Conservation (phyloP, 2,888 invertebrate species). For the Tetrapedia diversipes region DNA sequence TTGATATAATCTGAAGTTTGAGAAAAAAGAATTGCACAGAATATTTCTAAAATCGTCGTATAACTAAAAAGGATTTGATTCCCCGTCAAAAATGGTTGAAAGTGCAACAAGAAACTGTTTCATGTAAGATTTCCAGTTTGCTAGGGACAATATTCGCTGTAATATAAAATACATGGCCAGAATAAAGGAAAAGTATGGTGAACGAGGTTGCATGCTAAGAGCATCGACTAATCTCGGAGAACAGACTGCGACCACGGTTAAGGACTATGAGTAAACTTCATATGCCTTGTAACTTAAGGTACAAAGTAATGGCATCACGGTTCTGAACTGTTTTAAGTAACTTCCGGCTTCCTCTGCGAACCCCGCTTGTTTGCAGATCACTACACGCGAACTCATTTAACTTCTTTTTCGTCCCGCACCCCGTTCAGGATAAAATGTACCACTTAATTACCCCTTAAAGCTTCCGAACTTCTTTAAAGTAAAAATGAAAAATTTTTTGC, state of each 20-base stretch:
- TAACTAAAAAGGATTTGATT: no score
- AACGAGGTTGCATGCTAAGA: background rate
- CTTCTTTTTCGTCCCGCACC: background rate
- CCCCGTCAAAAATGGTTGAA: no score
- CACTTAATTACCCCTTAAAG: constrained; percentile 9
- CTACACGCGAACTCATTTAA: constrained; percentile 28
- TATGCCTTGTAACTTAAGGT: constrained; percentile 19
- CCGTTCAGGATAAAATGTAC: background rate
- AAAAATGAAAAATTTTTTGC: background rate
- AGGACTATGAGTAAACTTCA: constrained; percentile 15
- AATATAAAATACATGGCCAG: background rate
- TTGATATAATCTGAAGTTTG: no score
- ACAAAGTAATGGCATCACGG: constrained; percentile 23
- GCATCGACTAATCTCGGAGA: background rate
- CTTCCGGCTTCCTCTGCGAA: constrained; percentile 14
- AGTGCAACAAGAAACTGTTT: no score
- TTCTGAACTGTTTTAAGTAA: constrained; percentile 24
- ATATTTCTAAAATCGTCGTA: no score
- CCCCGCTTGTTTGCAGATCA: constrained; percentile 25
- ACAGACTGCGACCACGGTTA: constrained; percentile 3
- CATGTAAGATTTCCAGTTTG: no score
- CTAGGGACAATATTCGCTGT: no score
- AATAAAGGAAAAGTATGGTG: background rate
- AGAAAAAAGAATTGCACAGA: no score
- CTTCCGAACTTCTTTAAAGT: background rate